Evolutionary conservation across 2,113 vertebrate genomes (phyloP).

Genomic region (Ramphastos sulfuratus): DNA sequence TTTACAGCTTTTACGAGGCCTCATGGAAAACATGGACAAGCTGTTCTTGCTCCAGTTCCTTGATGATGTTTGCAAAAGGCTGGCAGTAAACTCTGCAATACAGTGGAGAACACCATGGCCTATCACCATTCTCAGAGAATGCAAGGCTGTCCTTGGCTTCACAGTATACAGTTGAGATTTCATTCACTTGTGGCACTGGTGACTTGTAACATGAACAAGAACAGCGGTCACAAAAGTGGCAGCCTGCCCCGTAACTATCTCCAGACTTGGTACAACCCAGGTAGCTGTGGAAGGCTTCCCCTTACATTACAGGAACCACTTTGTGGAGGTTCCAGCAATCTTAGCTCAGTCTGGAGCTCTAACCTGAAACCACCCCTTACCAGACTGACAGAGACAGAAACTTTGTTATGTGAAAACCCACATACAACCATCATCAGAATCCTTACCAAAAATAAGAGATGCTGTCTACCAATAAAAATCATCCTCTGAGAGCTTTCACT

Average conservation of each 20-base stretch:
- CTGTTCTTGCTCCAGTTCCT: not conserved
- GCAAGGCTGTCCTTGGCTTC: not conserved
- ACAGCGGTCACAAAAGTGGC: not conserved
- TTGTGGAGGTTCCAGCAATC: not conserved
- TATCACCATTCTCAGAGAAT: not conserved
- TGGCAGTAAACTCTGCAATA: not conserved
- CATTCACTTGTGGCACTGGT: not conserved
- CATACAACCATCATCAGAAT: not conserved
- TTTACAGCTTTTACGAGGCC: conserved; percentile 1
- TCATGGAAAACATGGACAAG: not conserved
- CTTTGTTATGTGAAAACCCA: not conserved
- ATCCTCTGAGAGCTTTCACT: not conserved
- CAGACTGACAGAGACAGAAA: not conserved
- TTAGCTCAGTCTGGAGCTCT: not conserved
- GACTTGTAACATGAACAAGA: not conserved
- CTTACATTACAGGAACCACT: not conserved
- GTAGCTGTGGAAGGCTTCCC: not conserved
- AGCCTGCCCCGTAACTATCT: not conserved
- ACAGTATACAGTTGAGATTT: not conserved
- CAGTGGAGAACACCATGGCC: not conserved
- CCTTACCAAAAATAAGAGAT: not conserved
- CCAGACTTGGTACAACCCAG: not conserved
- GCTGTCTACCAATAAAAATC: not conserved
- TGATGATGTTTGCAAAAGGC: not conserved
- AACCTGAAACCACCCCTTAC: not conserved